Conservation (phyloP, 2,797 vertebrate species). For the Triplophysa bombifrons region DNA sequence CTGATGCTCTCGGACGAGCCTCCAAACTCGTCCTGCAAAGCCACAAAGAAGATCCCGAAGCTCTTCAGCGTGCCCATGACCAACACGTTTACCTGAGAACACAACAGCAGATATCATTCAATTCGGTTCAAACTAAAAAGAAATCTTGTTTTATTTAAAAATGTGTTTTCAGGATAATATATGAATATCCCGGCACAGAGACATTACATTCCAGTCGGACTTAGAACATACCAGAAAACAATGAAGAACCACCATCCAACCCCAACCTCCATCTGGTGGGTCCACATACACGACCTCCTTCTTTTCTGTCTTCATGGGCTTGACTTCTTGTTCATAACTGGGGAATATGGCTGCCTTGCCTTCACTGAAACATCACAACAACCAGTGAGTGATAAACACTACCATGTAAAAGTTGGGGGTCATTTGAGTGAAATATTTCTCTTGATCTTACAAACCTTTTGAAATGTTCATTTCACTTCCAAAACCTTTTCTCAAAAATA, state of each 20-base stretch:
- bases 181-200: neutral
- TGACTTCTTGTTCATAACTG: constrained; percentile 69
- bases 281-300: constrained; percentile 65
- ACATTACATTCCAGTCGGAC: neutral
- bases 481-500: too few species aligned
- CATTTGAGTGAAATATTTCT: neutral
- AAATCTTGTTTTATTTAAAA: neutral
- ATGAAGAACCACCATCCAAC: constrained; percentile 90
- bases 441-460: too few species aligned
- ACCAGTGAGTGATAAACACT: neutral
- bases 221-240: constrained; percentile 87
- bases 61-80: constrained; percentile 90
- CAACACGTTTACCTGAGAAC: constrained; percentile 86
- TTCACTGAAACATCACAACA: constrained; percentile 60
- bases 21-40: constrained; percentile 91
- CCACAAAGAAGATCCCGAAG: constrained; percentile 93
- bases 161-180: neutral
- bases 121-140: neutral
- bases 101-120: neutral
- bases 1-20: constrained; percentile 86
- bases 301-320: constrained; percentile 67
- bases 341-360: constrained; percentile 63
- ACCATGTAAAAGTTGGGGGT: neutral
- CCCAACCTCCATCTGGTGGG: constrained; percentile 83
- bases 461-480: too few species aligned